Evolutionary conservation across 1,140 invertebrate genomes (phyloP), one percentile per base, ranked within the genome.

Genomic region (Brachionus plicatilis): DNA sequence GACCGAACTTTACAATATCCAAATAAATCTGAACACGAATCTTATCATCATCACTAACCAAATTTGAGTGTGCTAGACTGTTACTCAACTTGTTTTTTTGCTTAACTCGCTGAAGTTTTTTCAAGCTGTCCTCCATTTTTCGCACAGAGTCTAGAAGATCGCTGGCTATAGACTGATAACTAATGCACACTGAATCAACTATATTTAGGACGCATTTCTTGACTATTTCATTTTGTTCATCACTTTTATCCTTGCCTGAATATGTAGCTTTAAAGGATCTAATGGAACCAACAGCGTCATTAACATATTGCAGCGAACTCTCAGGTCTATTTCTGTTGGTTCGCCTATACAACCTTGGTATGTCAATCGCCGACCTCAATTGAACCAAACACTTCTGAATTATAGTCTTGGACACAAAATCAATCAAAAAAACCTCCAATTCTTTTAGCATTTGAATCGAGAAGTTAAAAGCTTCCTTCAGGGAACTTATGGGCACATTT

Each of bases 101-200:
- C 85, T 94, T 91, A 68, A 94, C 93, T 90, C 94, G 95, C 88
- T 96, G 96, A 82, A 98, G 90, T 86, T 94, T 92, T 87, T 93
- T 92, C 60, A 96, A 90, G 86, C 95, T 96, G 87, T 97, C 95
- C 88, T 97, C 96, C 86, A 96, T 97, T 91, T 94, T 95, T 88
- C 95, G 94, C 1, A 97, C 95, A 4, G 95, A 96, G 47, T 93
- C 94, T 78, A 98, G 90, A 4, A 97, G 95, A 90, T 97, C 95
- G 85, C 92, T 92, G 12, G 96, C 94, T 85, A 93, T 92, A 85
- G 90, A 92, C 85, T 92, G 92, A 90, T 95, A 97, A 85, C 95
- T 96, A 87, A 56, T 84, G 85, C 83, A 76, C 27, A 76, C 84
- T 7, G 29, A 53, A 70, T 66, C 84, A 4, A 68, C 20, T 12